Evolutionary conservation across 2,888 invertebrate species (phyloP).

Genomic region (Dendrolimus houi): DNA sequence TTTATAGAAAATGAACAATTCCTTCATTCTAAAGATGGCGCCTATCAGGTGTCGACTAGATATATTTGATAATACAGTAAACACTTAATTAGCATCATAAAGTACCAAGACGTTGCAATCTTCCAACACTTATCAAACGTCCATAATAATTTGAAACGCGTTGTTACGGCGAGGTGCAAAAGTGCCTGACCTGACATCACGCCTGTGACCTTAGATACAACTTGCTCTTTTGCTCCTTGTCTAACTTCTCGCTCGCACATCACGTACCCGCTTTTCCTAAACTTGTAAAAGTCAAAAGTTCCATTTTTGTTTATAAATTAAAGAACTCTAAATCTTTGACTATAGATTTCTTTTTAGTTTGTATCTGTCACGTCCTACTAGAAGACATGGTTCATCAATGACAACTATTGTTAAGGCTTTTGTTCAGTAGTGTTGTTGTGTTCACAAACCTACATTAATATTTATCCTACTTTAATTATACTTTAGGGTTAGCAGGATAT

Average conservation of each 20-base stretch:
- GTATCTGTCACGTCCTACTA: constrained; percentile 32
- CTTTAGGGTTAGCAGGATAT: too few species aligned
- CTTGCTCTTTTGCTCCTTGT: constrained; percentile 43
- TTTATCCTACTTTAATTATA: too few species aligned
- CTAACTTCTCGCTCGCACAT: constrained; percentile 55
- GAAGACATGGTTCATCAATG: constrained; percentile 61
- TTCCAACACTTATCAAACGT: constrained; percentile 74
- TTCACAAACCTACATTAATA: too few species aligned
- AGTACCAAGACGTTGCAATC: constrained; percentile 70
- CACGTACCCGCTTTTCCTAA: constrained; percentile 74
- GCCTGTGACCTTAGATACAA: constrained; percentile 67
- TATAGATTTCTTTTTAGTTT: constrained; percentile 63
- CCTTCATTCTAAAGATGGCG: background rate
- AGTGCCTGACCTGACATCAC: constrained; percentile 78
- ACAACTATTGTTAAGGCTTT: constrained; percentile 68
- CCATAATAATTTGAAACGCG: constrained; percentile 77
- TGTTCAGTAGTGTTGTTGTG: background rate
- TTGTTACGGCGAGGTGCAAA: constrained; percentile 77
- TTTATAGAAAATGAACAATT: background rate
- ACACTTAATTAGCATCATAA: constrained; percentile 73
- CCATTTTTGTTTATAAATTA: constrained; percentile 58
- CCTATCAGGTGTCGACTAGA: background rate
- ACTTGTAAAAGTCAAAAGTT: constrained; percentile 70
- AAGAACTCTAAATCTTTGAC: constrained; percentile 64
- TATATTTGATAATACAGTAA: constrained; percentile 24